Evolutionary conservation across 2,888 invertebrate species (phyloP).

Genomic region (Agrochola litura): DNA sequence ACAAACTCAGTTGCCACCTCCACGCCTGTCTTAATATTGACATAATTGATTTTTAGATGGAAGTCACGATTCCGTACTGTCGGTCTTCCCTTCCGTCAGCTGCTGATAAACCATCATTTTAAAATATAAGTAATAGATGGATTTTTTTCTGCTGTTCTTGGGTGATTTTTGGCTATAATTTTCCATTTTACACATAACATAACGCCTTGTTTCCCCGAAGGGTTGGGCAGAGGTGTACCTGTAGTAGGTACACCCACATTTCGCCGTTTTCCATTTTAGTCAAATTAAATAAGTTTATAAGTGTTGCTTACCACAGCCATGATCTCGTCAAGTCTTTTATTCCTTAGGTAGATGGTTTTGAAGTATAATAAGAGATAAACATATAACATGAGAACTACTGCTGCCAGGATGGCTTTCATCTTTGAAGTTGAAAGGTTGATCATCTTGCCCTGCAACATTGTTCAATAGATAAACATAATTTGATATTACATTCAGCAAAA

Average conservation of each 20-base stretch:
- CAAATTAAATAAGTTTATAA: background rate
- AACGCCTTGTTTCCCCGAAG: too few species aligned
- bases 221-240: too few species aligned
- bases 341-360: slow-evolving; percentile 70
- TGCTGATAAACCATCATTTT: background rate
- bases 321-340: slow-evolving; percentile 70
- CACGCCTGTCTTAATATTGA: too few species aligned
- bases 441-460: slow-evolving; percentile 57
- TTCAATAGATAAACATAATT: background rate
- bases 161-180: background rate
- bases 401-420: slow-evolving; percentile 62
- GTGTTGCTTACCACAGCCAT: slow-evolving; percentile 66
- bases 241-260: too few species aligned
- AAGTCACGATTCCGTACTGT: too few species aligned
- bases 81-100: too few species aligned
- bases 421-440: slow-evolving; percentile 57
- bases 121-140: background rate
- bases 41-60: too few species aligned
- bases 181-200: background rate
- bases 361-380: slow-evolving; percentile 65
- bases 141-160: background rate
- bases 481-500: background rate
- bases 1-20: too few species aligned
- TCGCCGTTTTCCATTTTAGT: background rate
- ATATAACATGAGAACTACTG: slow-evolving; percentile 68